Evolutionary conservation across 2,113 vertebrate species (phyloP).

Genomic region (Lagenorhynchus albirostris): DNA sequence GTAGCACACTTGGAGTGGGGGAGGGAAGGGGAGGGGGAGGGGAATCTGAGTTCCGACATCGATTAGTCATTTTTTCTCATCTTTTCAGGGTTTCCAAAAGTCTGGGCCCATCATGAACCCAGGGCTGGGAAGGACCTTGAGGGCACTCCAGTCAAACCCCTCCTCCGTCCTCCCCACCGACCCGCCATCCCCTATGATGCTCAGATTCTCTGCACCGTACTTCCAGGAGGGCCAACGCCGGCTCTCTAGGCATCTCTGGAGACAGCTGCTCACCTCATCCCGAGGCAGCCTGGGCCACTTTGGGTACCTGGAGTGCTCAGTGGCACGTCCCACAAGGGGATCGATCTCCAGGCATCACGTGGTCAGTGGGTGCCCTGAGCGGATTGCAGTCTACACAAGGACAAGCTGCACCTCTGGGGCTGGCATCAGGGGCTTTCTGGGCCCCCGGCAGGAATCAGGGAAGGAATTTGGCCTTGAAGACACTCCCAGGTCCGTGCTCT

Average conservation of each 20-base stretch:
- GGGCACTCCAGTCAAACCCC: accelerated
- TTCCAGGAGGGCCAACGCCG: accelerated
- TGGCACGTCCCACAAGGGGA: background rate
- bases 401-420: accelerated
- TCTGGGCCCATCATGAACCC: accelerated
- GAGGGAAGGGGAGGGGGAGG: too few species aligned
- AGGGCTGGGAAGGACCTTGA: background rate
- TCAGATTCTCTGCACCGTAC: accelerated
- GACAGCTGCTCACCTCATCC: background rate
- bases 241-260: accelerated
- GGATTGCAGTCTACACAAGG: accelerated
- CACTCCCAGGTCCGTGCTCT: accelerated
- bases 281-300: accelerated
- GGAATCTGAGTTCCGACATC: too few species aligned
- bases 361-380: accelerated
- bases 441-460: background rate
- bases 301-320: accelerated
- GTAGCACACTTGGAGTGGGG: too few species aligned
- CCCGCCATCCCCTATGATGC: accelerated
- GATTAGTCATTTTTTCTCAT: accelerated
- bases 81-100: background rate
- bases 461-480: background rate
- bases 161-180: accelerated
- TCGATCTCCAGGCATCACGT: accelerated
- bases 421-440: background rate